Base-by-base conservation (phyloP, 30 jellyfish, hydroid and myxozoan genomes). In the Aurelia aurita region DNA sequence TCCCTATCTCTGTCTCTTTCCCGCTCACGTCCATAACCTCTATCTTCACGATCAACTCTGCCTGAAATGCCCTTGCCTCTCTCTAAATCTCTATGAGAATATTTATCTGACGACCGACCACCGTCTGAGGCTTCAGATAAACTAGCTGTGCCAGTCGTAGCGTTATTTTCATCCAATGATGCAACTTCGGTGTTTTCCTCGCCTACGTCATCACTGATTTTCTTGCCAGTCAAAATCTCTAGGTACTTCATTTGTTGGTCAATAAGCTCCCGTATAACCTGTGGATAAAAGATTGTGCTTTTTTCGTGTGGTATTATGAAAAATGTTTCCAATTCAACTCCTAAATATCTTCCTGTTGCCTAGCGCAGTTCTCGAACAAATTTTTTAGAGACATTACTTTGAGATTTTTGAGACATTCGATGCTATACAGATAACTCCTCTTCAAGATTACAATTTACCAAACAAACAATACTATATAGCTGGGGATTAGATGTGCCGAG, bases 171-270 rank as follows among this genome's bases (percentile, higher is more conserved):
- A 46, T 39, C 62, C 63, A 49, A 29, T 7, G 51, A 7, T 0
- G 23, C 76, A 9, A 9, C 83, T 11, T 58, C 62, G 18, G 49
- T 43, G 43, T 55, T 75, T 19, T 70, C 86, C 47, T 72, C 85
- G 28, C 46, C 68, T 46, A 4, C 74, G 77, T 39, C 28, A 58
- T 16, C 79, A 31, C 32, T 58, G 0, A 29, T 60, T 20, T 66
- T 67, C 70, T 22, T 53, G 44, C 83, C 88, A 6, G 72, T 27
- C 19, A 85, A 43, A 62, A 91, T 65, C 72, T 80, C 91, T 23
- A 94, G 65, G 58, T 94, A 94, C 45, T 82, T 73, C 97, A 90
- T 94, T 71, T 94, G 99, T 35, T 94, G 96, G 9, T 94, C 99
- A 25, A 94, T 84, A 22, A 94, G 76, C 77, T 88, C 99, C 29